Evolutionary conservation across 2,888 invertebrate species (phyloP).

Genomic region (Plagodis dolabraria): DNA sequence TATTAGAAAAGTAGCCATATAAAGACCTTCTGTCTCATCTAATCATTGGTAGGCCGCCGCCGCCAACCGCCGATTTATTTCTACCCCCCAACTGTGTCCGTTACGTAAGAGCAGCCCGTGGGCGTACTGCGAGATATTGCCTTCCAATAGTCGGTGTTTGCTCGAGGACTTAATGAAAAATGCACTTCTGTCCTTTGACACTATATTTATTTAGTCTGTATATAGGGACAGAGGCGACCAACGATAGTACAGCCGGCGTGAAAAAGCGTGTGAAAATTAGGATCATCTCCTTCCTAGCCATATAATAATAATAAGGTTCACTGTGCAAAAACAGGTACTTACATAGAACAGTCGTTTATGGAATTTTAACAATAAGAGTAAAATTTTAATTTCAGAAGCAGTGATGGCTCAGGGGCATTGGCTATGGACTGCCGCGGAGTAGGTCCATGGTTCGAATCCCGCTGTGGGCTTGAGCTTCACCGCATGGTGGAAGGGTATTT

Average conservation of each 20-base stretch:
- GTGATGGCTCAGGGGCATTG: too few species aligned
- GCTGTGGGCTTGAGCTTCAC: too few species aligned
- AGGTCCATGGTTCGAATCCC: too few species aligned
- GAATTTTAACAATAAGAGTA: too few species aligned
- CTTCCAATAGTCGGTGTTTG: slow-evolving; percentile 33
- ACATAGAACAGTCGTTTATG: too few species aligned
- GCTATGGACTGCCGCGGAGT: too few species aligned
- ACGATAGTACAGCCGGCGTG: neutral
- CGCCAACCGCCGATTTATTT: slow-evolving; percentile 68
- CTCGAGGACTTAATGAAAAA: slow-evolving; percentile 33
- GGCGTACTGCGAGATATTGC: slow-evolving; percentile 31
- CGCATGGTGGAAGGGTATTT: too few species aligned
- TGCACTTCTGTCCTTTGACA: slow-evolving; percentile 13
- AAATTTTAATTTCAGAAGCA: too few species aligned
- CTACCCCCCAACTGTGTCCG: slow-evolving; percentile 63
- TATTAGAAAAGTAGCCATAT: neutral
- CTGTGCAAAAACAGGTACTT: too few species aligned
- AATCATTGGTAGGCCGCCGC: slow-evolving; percentile 26
- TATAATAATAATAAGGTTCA: too few species aligned
- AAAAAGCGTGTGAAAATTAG: neutral
- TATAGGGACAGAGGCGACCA: too few species aligned
- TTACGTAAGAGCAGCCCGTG: slow-evolving; percentile 54
- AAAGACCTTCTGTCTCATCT: neutral
- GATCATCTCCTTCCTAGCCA: too few species aligned
- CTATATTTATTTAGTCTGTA: slow-evolving; percentile 2